Evolutionary conservation across 1,140 invertebrate species (phyloP).

Genomic region (Alviniconcha marisindica): DNA sequence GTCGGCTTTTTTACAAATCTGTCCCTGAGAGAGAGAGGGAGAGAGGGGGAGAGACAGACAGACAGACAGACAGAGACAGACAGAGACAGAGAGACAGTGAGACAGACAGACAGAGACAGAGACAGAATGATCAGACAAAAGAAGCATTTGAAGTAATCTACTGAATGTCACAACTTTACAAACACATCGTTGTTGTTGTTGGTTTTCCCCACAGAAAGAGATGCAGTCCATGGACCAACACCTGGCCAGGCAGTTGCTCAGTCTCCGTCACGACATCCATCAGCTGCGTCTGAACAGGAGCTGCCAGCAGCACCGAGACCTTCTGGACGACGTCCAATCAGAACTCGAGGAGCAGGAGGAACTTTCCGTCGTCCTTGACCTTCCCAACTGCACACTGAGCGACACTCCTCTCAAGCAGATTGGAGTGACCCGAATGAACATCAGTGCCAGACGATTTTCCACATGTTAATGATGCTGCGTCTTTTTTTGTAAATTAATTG

Average conservation of each 20-base stretch:
- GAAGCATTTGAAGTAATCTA: too few species aligned
- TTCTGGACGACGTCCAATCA: constrained; percentile 67
- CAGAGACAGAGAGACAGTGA: too few species aligned
- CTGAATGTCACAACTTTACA: too few species aligned
- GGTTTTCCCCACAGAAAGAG: constrained; percentile 57
- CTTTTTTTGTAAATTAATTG: too few species aligned
- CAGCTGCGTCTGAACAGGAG: constrained; percentile 64
- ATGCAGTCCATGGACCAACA: constrained; percentile 68
- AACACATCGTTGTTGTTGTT: not conserved
- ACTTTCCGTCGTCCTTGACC: constrained; percentile 64
- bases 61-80: too few species aligned
- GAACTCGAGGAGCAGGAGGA: constrained; percentile 69
- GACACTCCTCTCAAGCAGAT: constrained; percentile 66
- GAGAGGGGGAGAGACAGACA: too few species aligned
- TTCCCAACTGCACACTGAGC: constrained; percentile 52
- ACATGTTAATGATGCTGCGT: constrained; percentile 55
- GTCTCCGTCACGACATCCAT: constrained; percentile 68
- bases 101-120: too few species aligned
- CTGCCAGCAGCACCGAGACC: constrained; percentile 66
- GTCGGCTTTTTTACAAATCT: too few species aligned
- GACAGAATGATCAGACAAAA: too few species aligned
- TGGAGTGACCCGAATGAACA: constrained; percentile 69
- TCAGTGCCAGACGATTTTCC: constrained; percentile 68
- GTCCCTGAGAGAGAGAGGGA: too few species aligned
- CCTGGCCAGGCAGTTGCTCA: constrained; percentile 64